Evolutionary conservation across 2,113 vertebrate species (phyloP).

Genomic region (Egretta garzetta): DNA sequence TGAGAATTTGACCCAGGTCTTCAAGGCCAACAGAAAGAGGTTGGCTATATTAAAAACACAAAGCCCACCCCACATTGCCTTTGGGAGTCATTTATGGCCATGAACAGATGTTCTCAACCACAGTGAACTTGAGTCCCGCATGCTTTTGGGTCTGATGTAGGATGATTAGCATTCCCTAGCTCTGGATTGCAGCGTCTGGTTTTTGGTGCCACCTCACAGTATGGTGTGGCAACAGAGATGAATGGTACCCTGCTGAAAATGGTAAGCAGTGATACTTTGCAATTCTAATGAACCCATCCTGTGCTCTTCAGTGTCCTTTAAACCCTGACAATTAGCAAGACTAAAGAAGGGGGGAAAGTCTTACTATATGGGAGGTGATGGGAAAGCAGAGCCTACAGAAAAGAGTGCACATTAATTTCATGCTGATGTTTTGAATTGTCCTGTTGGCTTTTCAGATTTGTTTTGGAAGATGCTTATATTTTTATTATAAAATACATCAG

Average conservation of each 20-base stretch:
- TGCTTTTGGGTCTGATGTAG: background rate
- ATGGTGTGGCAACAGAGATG: constrained; percentile 30
- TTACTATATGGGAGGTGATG: background rate
- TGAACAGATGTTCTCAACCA: background rate
- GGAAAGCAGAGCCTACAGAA: background rate
- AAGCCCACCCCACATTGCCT: background rate
- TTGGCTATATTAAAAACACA: background rate
- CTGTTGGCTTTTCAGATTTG: background rate
- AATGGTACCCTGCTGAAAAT: constrained; percentile 24
- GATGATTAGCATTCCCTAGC: constrained; percentile 18
- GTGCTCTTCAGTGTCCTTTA: constrained; percentile 47
- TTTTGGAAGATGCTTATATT: background rate
- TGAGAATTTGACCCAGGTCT: background rate
- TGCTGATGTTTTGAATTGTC: background rate
- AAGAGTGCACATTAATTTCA: background rate
- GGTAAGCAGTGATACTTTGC: background rate
- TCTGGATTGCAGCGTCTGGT: background rate
- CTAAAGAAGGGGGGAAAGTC: background rate
- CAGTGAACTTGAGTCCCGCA: background rate
- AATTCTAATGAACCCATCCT: constrained; percentile 52
- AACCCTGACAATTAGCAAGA: background rate
- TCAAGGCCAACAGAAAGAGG: background rate
- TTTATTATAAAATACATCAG: background rate
- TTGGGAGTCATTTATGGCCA: background rate
- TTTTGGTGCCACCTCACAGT: constrained; percentile 44